Evolutionary conservation across 2,113 vertebrate genomes (phyloP), one percentile per base, ranked within the genome.

Genomic region (Heliornis fulica): DNA sequence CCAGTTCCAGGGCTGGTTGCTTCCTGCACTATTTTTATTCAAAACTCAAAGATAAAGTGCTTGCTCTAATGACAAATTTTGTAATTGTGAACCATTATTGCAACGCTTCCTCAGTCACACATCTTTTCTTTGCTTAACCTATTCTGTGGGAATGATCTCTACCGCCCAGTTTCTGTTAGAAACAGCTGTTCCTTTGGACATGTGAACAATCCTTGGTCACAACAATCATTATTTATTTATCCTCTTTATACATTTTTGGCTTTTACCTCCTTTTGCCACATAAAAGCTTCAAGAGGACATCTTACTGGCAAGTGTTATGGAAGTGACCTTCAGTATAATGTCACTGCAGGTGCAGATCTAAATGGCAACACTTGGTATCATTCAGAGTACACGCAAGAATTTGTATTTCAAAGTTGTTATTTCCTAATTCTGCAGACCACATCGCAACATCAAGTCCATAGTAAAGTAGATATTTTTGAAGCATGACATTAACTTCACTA

Each of bases 391-490:
- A 89, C 9, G 34, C 8, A 86, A 85, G 81, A 90, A 74, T 84
- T 36, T 76, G 48, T 72, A 50, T 34, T 96, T 70, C 57, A 53
- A 72, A 91, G 51, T 74, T 86, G 31, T 69, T 70, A 77, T 96
- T 95, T 91, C 71, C 75, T 88, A 63, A 85, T 90, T 83, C 79
- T 94, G 92, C 79, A 88, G 79, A 90, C 71, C 87, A 95, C 92
- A 97, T 96, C 92, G 87, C 68, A 92, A 32, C 91, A 93, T 93
- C 93, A 96, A 96, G 87, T 26, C 34, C 64, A 70, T 32, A 78
- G 78, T 0, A 71, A 56, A 88, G 71, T 28, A 83, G 59, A 48
- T 85, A 81, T 90, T 94, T 96, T 88, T 70, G 74, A 96, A 96
- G 68, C 64, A 60, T 31, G 59, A 64, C 82, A 90, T 95, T 91